Evolutionary conservation across 2,113 vertebrate species (phyloP), one percentile per base, ranked within the genome.

Genomic region (Alethe castanea): DNA sequence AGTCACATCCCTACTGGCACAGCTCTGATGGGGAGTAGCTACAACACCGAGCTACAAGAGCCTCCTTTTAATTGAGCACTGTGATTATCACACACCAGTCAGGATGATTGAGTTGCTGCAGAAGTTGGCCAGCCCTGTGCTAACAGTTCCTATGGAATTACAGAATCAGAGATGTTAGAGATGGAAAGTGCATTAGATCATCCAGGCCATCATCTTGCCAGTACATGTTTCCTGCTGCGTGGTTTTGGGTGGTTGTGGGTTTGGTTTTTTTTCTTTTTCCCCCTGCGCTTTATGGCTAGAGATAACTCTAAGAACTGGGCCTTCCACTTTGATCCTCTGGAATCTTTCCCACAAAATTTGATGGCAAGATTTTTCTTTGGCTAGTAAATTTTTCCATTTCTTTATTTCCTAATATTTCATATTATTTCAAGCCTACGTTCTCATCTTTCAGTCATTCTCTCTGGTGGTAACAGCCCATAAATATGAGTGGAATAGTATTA

Each of bases 101-200:
- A 86, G 84, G 17, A 17, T 0, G 0, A 35, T 9, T 5, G 79
- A 77, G 79, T 31, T 35, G 66, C 71, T 92, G 2, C 59, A 6
- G 8, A 47, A 42, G 74, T 94, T 97, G 92, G 87, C 90, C 85
- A 90, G 36, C 59, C 29, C 42, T 90, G 25, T 89, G 78, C 38
- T 66, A 2, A 86, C 71, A 6, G 6, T 78, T 91, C 4, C 64
- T 80, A 8, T 7, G 87, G 95, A 95, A 95, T 95, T 90, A 90
- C 33, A 38, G 85, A 70, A 76, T 96, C 87, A 88, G 36, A 90
- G 93, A 91, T 89, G 62, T 40, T 89, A 69, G 91, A 95, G 94
- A 92, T 97, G 91, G 93, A 95, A 96, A 88, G 91, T 77, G 78
- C 81, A 85, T 95, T 80, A 96, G 91, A 91, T 96, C 96, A 97